Percentiles rank a stretch among this genome's conserved stretches.
These are phyloP conservation scores for Acestrorhynchus altus DNA, from an alignment of 2,797 vertebrate genomes.

Conservation along the genomic window DNA sequence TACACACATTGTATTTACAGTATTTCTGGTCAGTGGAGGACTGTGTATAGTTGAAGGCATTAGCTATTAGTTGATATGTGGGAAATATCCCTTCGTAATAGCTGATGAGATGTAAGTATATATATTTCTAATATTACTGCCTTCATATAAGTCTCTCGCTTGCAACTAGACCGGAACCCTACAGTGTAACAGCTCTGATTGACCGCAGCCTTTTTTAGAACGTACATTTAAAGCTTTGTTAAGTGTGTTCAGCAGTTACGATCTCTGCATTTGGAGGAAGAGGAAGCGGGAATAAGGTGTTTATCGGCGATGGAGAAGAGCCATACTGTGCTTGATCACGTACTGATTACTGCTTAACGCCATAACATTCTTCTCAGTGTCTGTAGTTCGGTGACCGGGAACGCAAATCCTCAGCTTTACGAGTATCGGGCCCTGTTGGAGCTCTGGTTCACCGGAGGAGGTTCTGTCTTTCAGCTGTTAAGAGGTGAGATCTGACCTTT, in stretches of 20 bases:
- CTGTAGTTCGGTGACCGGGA: too few species aligned
- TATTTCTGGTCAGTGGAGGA: conserved; percentile 10
- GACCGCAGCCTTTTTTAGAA: not conserved
- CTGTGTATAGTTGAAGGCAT: not conserved
- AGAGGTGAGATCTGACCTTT: too few species aligned
- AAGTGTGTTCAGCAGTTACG: not conserved
- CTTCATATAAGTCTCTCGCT: conserved; percentile 49
- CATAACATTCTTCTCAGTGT: not conserved
- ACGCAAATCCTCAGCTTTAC: too few species aligned
- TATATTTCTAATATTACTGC: conserved; percentile 68
- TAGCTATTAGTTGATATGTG: conserved; percentile 15
- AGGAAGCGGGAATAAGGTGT: not conserved
- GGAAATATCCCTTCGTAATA: conserved; percentile 11
- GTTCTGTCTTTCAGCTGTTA: too few species aligned
- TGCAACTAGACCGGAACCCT: not conserved
- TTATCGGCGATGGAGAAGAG: conserved; percentile 20
- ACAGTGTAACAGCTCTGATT: not conserved
- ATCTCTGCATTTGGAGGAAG: not conserved
- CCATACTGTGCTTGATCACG: conserved; percentile 21
- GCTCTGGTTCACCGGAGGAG: too few species aligned
- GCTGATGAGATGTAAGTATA: conserved; percentile 65
- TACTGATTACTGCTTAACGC: not conserved
- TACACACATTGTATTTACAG: conserved; percentile 33
- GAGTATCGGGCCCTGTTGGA: too few species aligned
- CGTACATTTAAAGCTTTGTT: conserved; percentile 14